Percentiles rank a stretch among this genome's conserved stretches.
phyloP scores from a whole-genome alignment of 2,113 vertebrate species.

The Leucoraja erinaceus region DNA sequence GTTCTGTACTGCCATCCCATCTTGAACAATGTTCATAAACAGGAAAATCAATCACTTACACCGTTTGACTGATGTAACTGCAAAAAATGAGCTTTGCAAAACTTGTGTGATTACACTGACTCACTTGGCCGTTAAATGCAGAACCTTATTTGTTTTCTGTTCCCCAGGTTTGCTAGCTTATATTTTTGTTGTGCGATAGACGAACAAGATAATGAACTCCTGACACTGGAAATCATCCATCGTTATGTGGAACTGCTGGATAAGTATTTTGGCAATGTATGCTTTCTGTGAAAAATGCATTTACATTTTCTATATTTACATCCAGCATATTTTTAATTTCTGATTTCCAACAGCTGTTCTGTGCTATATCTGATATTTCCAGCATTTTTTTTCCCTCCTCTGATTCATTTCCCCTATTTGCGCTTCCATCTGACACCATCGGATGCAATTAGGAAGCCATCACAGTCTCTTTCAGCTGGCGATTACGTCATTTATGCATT shows the following conservation, averaged over 20 bases:
- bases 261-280: constrained; percentile 91
- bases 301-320: neutral
- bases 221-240: constrained; percentile 81
- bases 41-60: neutral
- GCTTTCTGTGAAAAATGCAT: constrained; percentile 43
- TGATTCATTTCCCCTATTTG: too few relatives aligned
- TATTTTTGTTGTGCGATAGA: constrained; percentile 85
- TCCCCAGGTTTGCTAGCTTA: constrained; percentile 79
- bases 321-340: too few relatives aligned
- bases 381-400: too few relatives aligned
- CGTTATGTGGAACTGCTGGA: constrained; percentile 86
- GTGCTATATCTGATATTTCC: too few relatives aligned
- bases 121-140: neutral
- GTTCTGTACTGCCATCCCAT: too few relatives aligned
- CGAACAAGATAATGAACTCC: constrained; percentile 79
- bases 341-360: neutral
- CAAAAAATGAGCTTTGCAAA: too few relatives aligned
- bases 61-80: neutral
- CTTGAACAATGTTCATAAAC: neutral
- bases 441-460: too few relatives aligned
- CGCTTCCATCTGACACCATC: too few relatives aligned
- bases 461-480: too few relatives aligned
- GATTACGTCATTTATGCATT: too few relatives aligned
- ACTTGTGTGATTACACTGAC: neutral
- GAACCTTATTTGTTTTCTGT: constrained; percentile 38